Conservation (phyloP, 2,113 vertebrate genomes). For the Lutjanus erythropterus region DNA sequence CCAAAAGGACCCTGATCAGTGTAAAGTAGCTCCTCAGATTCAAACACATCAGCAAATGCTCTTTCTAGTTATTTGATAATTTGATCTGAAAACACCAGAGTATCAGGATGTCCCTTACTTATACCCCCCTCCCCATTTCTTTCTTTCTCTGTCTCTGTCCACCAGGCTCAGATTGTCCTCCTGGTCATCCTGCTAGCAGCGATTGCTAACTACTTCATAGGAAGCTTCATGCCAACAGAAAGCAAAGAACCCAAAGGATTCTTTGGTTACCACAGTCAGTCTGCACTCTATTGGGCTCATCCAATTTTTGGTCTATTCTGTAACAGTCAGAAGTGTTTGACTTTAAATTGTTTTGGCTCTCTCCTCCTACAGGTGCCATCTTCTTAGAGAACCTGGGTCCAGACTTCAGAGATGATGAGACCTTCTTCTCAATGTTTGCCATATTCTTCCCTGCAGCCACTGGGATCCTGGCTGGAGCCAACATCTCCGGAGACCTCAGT, state of each 20-base stretch:
- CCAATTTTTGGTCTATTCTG: not conserved
- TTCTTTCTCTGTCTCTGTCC: not conserved
- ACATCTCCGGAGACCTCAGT: slow-evolving; percentile 97
- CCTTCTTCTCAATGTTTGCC: slow-evolving; percentile 96
- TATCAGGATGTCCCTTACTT: not conserved
- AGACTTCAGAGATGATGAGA: slow-evolving; percentile 89
- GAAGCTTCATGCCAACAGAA: slow-evolving; percentile 91
- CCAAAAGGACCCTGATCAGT: not conserved
- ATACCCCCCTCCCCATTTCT: not conserved
- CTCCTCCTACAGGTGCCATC: slow-evolving; percentile 87
- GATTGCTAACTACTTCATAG: slow-evolving; percentile 93
- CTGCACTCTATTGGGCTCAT: not conserved
- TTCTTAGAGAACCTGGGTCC: slow-evolving; percentile 96
- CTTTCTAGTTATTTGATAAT: not conserved
- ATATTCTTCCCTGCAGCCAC: slow-evolving; percentile 99
- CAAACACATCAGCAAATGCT: no score
- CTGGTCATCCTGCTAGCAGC: slow-evolving; percentile 92
- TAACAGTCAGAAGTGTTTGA: not conserved
- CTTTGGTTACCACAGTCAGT: slow-evolving; percentile 93
- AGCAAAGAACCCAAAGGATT: slow-evolving; percentile 94
- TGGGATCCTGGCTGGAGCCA: slow-evolving; percentile 97
- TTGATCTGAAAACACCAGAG: not conserved
- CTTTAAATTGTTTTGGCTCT: not conserved
- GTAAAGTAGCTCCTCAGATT: not conserved
- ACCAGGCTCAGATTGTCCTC: slow-evolving; percentile 94